Evolutionary conservation across 2,797 vertebrate genomes (phyloP), one percentile per base, ranked within the genome.

Genomic region (Alauda arvensis): DNA sequence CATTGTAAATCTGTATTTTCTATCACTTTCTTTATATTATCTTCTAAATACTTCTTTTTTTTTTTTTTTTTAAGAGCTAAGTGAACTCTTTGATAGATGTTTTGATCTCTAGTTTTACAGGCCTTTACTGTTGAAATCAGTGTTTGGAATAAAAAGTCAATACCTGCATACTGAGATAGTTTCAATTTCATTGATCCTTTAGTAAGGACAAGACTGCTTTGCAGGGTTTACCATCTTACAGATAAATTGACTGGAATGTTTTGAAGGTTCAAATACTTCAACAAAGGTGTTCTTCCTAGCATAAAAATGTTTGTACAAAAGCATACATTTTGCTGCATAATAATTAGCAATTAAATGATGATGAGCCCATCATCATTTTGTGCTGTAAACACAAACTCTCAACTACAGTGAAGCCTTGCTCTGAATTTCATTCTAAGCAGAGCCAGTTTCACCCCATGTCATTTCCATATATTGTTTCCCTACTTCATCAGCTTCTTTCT

Each of bases 71-170:
- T 10, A 37, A 37, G 16, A 74, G 15, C 57, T 71, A 61, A 65
- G 51, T 63, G 24, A 88, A 59, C 29, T 72, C 60, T n/a, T 63
- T 79, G 61, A 63, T 60, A 81, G 71, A 40, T 87, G 31, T 53
- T 94, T 87, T 88, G 65, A 90, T 91, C 68, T 83, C 74, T 78
- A 18, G 46, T 83, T 91, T 90, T 92, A 70, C 33, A 81, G 49
- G 26, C 14, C 59, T 85, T 74, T 79, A 66, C 61, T 52, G 51
- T 62, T 91, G 79, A 90, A 93, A 91, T 77, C 61, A 4, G 26
- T 71, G 71, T 77, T 61, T 77, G 55, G 57, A 88, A 85, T 83
- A 68, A 48, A 48, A 87, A 78, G 57, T 83, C 83, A 90, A 85
- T 87, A 74, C 25, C 70, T 4, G 1, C 85, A 77, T 59, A 71